Conservation (phyloP, 1,140 invertebrate species). For the Parasteatoda tepidariorum region DNA sequence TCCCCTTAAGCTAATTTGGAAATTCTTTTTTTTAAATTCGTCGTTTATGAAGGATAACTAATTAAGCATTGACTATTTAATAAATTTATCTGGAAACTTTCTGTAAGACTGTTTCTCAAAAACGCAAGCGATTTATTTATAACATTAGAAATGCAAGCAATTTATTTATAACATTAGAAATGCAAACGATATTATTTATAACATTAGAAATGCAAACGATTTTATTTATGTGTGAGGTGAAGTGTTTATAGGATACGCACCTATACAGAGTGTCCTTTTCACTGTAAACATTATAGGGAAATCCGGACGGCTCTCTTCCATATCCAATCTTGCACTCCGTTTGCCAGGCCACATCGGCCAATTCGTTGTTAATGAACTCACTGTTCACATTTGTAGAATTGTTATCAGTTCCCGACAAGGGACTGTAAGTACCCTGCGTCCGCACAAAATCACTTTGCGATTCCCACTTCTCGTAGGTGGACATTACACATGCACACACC, state of each 20-base stretch:
- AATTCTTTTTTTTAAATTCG: no score
- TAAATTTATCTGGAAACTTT: no score
- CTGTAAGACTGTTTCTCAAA: no score
- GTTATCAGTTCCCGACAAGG: slow-evolving; percentile 28
- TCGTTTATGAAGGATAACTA: no score
- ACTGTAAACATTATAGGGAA: slow-evolving; percentile 45
- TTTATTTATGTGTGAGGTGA: background rate
- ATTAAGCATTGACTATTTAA: no score
- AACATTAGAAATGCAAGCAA: no score
- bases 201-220: slow-evolving; percentile 4
- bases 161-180: no score
- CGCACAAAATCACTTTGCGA: slow-evolving; percentile 15
- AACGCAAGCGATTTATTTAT: no score
- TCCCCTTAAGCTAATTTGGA: no score
- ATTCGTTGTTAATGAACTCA: slow-evolving; percentile 30
- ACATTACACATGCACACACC: slow-evolving; percentile 12
- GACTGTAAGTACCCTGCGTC: slow-evolving; percentile 29
- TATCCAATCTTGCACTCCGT: slow-evolving; percentile 50
- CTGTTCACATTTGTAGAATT: background rate
- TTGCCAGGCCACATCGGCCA: slow-evolving; percentile 47
- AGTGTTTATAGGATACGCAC: background rate
- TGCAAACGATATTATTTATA: no score
- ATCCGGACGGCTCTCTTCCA: slow-evolving; percentile 13
- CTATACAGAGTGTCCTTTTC: slow-evolving; percentile 41
- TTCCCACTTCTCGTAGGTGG: slow-evolving; percentile 51